Conservation (phyloP, 2,113 vertebrate genomes). For the Pithys albifrons region DNA sequence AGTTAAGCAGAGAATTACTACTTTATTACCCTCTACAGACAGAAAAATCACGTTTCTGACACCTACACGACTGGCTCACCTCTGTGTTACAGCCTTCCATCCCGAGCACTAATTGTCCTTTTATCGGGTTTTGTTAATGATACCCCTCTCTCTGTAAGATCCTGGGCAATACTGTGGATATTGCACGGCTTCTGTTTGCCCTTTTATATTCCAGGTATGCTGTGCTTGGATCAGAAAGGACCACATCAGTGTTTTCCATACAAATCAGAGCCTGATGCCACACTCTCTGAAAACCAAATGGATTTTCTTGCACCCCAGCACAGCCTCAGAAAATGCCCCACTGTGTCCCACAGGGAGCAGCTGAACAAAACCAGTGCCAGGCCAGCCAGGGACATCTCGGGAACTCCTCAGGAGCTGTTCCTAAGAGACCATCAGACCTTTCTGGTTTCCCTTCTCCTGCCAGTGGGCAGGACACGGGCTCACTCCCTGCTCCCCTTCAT, state of each 20-base stretch:
- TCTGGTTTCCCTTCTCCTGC: background rate
- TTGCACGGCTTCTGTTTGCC: background rate
- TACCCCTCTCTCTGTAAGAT: accelerated
- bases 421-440: background rate
- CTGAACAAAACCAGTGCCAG: accelerated
- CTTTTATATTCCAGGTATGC: background rate
- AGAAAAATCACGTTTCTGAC: background rate
- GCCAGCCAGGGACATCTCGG: background rate
- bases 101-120: background rate
- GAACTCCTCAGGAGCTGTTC: background rate
- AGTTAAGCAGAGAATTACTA: background rate
- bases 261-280: background rate
- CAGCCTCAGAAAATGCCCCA: background rate
- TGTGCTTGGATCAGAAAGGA: background rate
- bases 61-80: background rate
- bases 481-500: background rate
- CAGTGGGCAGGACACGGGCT: background rate
- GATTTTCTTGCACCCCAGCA: accelerated
- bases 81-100: background rate
- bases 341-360: background rate
- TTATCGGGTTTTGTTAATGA: background rate
- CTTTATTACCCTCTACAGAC: background rate
- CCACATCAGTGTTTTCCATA: background rate
- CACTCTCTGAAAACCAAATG: accelerated
- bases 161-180: accelerated